Base-by-base conservation (phyloP, 2,888 invertebrate genomes). In the Ophion ellenae region DNA sequence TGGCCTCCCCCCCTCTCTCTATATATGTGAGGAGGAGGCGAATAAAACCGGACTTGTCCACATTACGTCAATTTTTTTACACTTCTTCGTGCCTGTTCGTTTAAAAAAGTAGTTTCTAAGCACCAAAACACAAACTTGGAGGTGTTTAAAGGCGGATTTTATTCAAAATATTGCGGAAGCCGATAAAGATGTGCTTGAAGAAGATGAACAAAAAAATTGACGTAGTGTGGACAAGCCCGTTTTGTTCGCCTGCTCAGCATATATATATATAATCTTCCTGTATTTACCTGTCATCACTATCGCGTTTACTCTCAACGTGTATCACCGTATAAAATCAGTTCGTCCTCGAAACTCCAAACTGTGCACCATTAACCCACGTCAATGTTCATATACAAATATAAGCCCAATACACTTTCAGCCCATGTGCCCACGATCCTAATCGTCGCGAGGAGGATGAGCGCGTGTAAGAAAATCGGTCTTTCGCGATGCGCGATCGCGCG, bases 341-440 rank as follows among this genome's bases (percentile, higher is more conserved):
- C 14, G 53, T 17, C 17, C 53, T 53, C 53, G 17, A 53, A 53
- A 53, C 14, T 53, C 17, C 53, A 53, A 53, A 53, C 53, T 20
- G 63, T 59, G 67, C n/a, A 57, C 24, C 66, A 40, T 77, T 67
- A 66, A 76, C 45, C 47, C 66, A 66, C 66, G 67, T 66, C 53
- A 17, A 61, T 7, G 66, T 7, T 6, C 66, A 40, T 40, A 40
- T 9, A 40, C 9, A 7, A 1, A 40, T 40, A 40, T 17, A 76
- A 61, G 2, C 45, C 24, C 64, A 64, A 2, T 40, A 20, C 73
- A 45, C 28, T 24, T n/a, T 4, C 47, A 32, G 36, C 24, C 9
- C 6, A n/a, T 47, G 17, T 28, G 20, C 7, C 2, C 59, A 36
- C 28, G 32, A 66, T 32, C 32, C 64, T 73, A 53, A 76, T 64